Conservation (phyloP, 2,888 invertebrate species). For the Yponomeuta evonymella region DNA sequence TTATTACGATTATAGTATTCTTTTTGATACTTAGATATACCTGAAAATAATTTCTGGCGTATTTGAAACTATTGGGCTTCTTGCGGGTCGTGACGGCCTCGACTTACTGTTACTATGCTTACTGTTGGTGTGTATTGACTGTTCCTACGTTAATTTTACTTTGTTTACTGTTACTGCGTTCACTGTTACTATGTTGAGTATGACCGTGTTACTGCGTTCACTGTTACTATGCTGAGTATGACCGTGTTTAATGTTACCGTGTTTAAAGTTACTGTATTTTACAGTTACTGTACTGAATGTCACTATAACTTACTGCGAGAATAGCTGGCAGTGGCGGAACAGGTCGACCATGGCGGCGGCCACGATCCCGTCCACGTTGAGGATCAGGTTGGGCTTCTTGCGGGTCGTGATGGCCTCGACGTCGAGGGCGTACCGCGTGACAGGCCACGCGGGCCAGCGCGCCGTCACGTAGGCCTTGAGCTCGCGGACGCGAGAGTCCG, state of each 20-base stretch:
- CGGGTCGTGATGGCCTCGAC: conserved; percentile 99
- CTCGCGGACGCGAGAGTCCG: conserved; percentile 97
- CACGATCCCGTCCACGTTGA: conserved; percentile 99
- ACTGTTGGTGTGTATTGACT: no score
- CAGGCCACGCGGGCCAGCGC: conserved; percentile 94
- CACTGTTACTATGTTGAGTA: no score
- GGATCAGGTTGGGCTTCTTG: conserved; percentile 99
- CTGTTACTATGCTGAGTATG: no score
- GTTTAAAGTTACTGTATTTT: not conserved
- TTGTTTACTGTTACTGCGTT: no score
- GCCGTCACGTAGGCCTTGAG: conserved; percentile 96
- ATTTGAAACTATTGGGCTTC: conserved; percentile 87
- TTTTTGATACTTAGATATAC: no score
- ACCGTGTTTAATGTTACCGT: no score
- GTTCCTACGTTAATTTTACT: no score
- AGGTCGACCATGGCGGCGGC: conserved; percentile 98
- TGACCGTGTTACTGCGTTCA: no score
- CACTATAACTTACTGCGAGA: conserved; percentile 82
- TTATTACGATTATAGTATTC: no score
- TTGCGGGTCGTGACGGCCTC: conserved; percentile 99
- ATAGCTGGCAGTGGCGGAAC: conserved; percentile 94
- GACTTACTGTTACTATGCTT: conserved; percentile 60
- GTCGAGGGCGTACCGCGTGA: conserved; percentile 96
- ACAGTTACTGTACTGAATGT: not conserved
- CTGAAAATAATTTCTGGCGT: no score